These are phyloP conservation scores for Labeo calbasu DNA, from an alignment of 2,797 vertebrate genomes.

Conservation along the genomic window DNA sequence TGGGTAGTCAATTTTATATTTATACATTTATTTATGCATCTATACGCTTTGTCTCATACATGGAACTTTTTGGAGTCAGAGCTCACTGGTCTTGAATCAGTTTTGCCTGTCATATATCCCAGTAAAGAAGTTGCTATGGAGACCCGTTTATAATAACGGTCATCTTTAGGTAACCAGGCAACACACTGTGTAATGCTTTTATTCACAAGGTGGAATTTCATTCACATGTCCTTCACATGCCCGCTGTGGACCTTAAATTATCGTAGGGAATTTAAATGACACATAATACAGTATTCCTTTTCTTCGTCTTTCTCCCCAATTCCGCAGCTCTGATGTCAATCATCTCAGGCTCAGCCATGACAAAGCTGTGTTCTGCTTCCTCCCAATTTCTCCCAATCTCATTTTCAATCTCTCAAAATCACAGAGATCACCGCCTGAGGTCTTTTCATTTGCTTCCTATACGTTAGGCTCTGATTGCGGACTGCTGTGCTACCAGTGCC, in stretches of 20 bases:
- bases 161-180: slow-evolving; percentile 11
- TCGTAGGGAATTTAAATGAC: not conserved
- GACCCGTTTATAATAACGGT: not conserved
- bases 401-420: not conserved
- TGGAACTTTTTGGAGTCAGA: not conserved
- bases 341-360: not conserved
- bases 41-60: not conserved
- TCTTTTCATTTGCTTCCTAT: not conserved
- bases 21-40: not conserved
- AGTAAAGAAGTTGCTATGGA: slow-evolving; percentile 26
- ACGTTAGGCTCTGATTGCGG: not conserved
- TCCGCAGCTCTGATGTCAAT: not conserved
- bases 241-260: not conserved
- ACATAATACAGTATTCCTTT: too few relatives aligned
- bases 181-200: not conserved
- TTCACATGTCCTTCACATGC: not conserved
- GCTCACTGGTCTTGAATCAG: not conserved
- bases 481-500: too few relatives aligned
- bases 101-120: not conserved
- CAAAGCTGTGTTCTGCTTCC: not conserved
- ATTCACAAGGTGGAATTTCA: not conserved
- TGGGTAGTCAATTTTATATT: not conserved
- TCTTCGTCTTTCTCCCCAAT: not conserved
- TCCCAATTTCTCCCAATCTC: not conserved
- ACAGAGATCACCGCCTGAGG: not conserved